Evolutionary conservation across 2,113 vertebrate species (phyloP).

Genomic region (Trematocara unimaculatum): DNA sequence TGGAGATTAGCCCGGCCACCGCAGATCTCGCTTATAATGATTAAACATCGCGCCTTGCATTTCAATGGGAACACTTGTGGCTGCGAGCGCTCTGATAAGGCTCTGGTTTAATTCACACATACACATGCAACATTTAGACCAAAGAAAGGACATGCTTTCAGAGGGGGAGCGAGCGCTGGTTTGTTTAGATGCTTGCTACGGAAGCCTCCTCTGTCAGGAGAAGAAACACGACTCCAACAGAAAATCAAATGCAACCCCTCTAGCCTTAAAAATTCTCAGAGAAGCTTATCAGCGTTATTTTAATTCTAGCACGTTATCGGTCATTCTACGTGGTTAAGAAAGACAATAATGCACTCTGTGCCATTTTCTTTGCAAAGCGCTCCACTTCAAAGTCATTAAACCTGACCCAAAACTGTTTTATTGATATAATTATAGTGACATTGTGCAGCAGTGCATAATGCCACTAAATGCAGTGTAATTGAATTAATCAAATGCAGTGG

Average conservation of each 20-base stretch:
- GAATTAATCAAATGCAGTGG: neutral
- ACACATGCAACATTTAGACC: slow-evolving; percentile 18
- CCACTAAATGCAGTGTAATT: neutral
- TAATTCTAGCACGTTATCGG: neutral
- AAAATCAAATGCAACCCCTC: neutral
- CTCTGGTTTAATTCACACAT: slow-evolving; percentile 33
- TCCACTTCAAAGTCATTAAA: neutral
- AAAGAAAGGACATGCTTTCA: neutral
- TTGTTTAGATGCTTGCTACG: neutral
- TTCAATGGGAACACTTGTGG: slow-evolving; percentile 61
- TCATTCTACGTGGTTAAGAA: neutral
- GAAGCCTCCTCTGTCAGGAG: neutral
- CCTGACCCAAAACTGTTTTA: neutral
- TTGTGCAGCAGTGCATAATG: neutral
- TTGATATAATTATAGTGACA: neutral
- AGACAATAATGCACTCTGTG: neutral
- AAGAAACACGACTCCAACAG: neutral
- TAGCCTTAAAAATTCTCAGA: neutral
- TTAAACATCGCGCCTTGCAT: slow-evolving; percentile 54
- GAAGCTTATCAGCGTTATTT: neutral
- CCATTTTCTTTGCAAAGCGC: too few relatives aligned
- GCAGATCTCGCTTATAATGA: slow-evolving; percentile 57
- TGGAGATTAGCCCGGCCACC: slow-evolving; percentile 62
- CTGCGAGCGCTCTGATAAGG: slow-evolving; percentile 47
- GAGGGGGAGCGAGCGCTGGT: neutral